Base-by-base conservation (phyloP, 2,888 invertebrate genomes). In the Synanthedon vespiformis region DNA sequence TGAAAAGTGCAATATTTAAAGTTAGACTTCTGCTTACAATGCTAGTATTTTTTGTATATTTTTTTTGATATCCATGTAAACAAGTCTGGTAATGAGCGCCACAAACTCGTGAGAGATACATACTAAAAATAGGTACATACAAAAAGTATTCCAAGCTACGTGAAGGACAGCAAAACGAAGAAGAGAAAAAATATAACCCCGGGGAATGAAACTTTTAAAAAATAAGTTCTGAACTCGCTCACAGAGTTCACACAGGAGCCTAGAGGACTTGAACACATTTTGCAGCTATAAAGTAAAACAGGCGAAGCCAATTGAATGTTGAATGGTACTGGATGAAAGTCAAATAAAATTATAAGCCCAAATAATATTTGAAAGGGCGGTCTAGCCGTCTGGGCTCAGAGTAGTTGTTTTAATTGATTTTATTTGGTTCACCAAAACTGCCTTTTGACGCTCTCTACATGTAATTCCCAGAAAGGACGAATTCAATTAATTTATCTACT, bases 201-300 rank as follows among this genome's bases (percentile, higher is more conserved):
- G 1, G 53, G 51, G 52, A 22, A 53, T 40, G 40, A 52, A 55
- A 55, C 50, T 53, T 53, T 55, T 51, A 55, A 55, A 53, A 54
- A 55, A 14, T 48, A 53, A 18, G 22, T 16, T 12, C 40, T 16
- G n/a, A 50, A 22, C 48, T 47, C 53, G 52, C 16, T 48, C 47
- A 44, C 10, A 27, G 52, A 52, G 55, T 55, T 53, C 50, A 52
- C 48, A 48, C 40, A 55, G 55, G 48, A 51, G 14, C 55, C 48
- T 52, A 16, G 55, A 41, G 51, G 27, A 12, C 16, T 22, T 48
- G 13, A 18, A 16, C 16, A 48, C 12, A 12, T 12, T 14, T 44
- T 44, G 34, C 34, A 34, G 34, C 6, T 34, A 34, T 34, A 34
- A 34, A 34, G 34, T 34, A 34, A 34, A 34, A 34, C 10, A 34